These are phyloP conservation scores for Vulpes vulpes DNA, from an alignment of 2,113 vertebrate species.

Conservation along the genomic window DNA sequence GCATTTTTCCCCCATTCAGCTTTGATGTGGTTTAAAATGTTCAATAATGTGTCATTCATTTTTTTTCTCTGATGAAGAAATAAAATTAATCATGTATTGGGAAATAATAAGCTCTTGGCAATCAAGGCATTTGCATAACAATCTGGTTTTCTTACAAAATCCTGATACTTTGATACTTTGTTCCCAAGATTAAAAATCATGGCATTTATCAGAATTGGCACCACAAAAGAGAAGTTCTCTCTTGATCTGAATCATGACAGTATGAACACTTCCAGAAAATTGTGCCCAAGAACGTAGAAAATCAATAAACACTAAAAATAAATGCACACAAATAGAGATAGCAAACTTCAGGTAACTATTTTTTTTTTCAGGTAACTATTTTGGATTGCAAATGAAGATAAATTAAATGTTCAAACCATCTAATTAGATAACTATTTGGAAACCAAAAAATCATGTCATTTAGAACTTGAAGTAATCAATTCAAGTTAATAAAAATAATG, in stretches of 20 bases:
- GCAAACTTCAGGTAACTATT: constrained; percentile 87
- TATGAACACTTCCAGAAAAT: constrained; percentile 85
- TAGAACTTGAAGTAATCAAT: constrained; percentile 1
- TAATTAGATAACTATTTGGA: constrained; percentile 88
- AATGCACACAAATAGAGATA: constrained; percentile 56
- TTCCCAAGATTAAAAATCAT: constrained; percentile 50
- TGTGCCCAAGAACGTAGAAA: constrained; percentile 95
- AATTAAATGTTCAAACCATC: constrained; percentile 86
- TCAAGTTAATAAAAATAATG: background rate
- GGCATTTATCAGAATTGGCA: constrained; percentile 81
- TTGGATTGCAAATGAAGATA: constrained; percentile 87
- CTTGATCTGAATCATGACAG: constrained; percentile 85
- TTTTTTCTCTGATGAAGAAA: constrained; percentile 43
- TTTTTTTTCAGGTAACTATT: constrained; percentile 87
- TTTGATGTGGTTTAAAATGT: constrained; percentile 56
- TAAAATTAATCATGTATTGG: constrained; percentile 45
- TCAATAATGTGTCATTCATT: background rate
- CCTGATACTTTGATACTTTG: constrained; percentile 7
- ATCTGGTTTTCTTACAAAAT: constrained; percentile 61
- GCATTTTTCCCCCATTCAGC: background rate
- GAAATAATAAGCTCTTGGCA: constrained; percentile 60
- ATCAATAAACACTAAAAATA: constrained; percentile 77
- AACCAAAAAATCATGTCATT: constrained; percentile 68
- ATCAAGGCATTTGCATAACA: background rate
- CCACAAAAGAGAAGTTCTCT: constrained; percentile 84